A percentile compares a stretch with the other conserved stretches of the same genome.
Evolutionary conservation across 2,113 vertebrate genomes (phyloP).

Genomic region (Danionella cerebrum): DNA sequence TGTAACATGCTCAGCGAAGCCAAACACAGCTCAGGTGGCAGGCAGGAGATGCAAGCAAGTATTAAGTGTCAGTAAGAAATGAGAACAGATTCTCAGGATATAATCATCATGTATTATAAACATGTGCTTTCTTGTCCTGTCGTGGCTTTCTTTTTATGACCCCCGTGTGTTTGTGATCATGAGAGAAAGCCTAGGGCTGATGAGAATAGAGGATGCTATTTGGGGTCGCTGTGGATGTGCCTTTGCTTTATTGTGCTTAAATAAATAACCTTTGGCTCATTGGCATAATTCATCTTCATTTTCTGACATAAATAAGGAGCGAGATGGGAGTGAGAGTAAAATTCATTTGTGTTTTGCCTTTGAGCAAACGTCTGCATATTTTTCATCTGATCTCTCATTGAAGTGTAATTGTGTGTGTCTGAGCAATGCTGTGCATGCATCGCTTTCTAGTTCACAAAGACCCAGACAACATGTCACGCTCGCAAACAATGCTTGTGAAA

Average conservation of each 20-base stretch:
- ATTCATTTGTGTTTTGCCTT: slow-evolving; percentile 34
- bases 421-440: not conserved
- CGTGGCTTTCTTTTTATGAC: slow-evolving; percentile 21
- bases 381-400: slow-evolving; percentile 40
- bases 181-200: slow-evolving; percentile 5
- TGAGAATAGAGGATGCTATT: slow-evolving; percentile 26
- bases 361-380: slow-evolving; percentile 27
- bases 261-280: slow-evolving; percentile 37
- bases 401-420: slow-evolving; percentile 17
- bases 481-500: slow-evolving; percentile 3
- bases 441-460: slow-evolving; percentile 1
- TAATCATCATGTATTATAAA: slow-evolving; percentile 11
- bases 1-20: slow-evolving; percentile 12
- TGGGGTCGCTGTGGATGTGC: slow-evolving; percentile 14
- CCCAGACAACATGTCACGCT: not conserved
- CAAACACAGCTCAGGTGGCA: slow-evolving; percentile 21
- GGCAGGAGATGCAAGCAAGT: slow-evolving; percentile 1
- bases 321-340: slow-evolving; percentile 21
- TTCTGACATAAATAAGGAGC: slow-evolving; percentile 35
- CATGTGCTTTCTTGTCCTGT: not conserved
- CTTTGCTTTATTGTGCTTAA: slow-evolving; percentile 19
- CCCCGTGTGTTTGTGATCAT: slow-evolving; percentile 3
- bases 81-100: slow-evolving; percentile 12
- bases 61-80: slow-evolving; percentile 17
- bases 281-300: slow-evolving; percentile 33